Percentiles rank a stretch among this genome's conserved stretches.
phyloP scores from a whole-genome alignment of 2,113 vertebrate species.

The Camelus bactrianus region DNA sequence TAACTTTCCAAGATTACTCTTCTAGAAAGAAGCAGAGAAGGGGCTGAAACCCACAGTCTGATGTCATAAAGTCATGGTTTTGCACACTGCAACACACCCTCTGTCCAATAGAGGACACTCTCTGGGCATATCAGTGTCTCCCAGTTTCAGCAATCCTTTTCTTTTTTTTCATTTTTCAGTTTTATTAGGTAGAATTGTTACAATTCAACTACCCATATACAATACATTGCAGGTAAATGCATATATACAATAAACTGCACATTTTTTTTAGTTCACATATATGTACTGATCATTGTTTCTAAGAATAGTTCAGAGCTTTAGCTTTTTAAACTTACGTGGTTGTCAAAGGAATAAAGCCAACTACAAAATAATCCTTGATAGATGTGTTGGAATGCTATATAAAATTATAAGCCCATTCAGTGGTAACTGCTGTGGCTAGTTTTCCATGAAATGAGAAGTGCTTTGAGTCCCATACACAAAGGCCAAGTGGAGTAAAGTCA shows the following conservation, averaged over 20 bases:
- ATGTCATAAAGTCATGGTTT: not conserved
- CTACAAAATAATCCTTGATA: not conserved
- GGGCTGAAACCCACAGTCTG: not conserved
- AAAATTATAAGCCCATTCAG: not conserved
- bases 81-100: not conserved
- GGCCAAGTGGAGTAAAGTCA: not conserved
- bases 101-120: not conserved
- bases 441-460: not conserved
- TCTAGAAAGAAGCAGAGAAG: not conserved
- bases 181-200: no score
- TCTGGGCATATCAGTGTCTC: not conserved
- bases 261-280: no score
- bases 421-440: not conserved
- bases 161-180: no score
- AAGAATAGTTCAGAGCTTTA: no score
- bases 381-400: not conserved
- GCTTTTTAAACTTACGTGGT: no score
- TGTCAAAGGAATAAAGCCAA: no score
- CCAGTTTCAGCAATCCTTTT: not conserved
- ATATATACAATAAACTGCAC: no score
- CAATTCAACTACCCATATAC: no score
- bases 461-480: constrained; percentile 4
- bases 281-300: no score
- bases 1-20: not conserved
- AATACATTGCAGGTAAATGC: no score